Conservation (phyloP, 1,140 invertebrate species). For the Bombus polaris region DNA sequence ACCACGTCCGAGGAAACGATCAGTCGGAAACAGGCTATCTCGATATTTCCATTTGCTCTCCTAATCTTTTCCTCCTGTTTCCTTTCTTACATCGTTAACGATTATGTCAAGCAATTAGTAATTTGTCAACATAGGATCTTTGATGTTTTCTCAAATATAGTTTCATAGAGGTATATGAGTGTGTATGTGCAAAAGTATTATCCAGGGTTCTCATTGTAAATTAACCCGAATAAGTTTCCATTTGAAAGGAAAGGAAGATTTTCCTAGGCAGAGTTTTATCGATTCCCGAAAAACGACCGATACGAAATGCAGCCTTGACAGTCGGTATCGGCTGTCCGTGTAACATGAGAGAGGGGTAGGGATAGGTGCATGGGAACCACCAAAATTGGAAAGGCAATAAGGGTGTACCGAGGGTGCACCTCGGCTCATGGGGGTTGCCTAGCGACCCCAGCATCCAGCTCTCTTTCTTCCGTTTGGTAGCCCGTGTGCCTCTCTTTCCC, state of each 20-base stretch:
- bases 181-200: background rate
- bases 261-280: conserved; percentile 51
- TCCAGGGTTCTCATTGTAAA: background rate
- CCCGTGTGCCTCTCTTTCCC: conserved; percentile 8
- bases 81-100: background rate
- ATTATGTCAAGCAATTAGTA: background rate
- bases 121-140: background rate
- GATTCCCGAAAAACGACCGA: conserved; percentile 53
- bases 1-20: background rate
- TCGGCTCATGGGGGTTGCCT: conserved; percentile 78
- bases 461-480: conserved; percentile 41
- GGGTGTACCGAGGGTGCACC: conserved; percentile 75
- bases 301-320: conserved; percentile 59
- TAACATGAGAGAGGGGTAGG: background rate
- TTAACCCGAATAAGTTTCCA: background rate
- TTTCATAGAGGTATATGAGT: too few relatives aligned
- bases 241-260: background rate
- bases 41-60: background rate
- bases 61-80: background rate
- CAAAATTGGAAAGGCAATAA: conserved; percentile 81
- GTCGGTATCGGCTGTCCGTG: conserved; percentile 55
- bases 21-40: background rate
- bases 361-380: conserved; percentile 69
- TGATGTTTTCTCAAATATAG: background rate
- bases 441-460: conserved; percentile 75